A percentile compares a stretch with the other conserved stretches of the same genome.
Conservation (phyloP, 92 coral and sea anemone species). For the Desmophyllum pertusum region DNA sequence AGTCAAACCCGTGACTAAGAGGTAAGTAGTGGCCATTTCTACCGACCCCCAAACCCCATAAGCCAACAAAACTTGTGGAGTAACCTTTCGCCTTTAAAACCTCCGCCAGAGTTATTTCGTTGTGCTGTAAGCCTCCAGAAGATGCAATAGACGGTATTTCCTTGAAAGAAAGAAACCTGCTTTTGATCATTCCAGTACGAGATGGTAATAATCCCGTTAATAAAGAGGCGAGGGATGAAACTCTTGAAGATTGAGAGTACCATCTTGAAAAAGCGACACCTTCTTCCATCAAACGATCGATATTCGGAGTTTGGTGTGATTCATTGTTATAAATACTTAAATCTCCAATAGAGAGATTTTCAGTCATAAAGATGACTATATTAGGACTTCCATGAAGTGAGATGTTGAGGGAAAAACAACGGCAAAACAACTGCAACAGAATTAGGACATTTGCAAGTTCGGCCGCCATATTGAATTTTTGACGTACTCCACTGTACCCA, state of each 20-base stretch:
- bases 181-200: constrained; percentile 88
- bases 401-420: constrained; percentile 7
- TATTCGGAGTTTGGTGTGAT: constrained; percentile 68
- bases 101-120: constrained; percentile 72
- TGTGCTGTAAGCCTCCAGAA: constrained; percentile 82
- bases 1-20: constrained; percentile 84
- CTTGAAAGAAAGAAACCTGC: constrained; percentile 82
- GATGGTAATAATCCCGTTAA: constrained; percentile 92
- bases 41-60: constrained; percentile 93
- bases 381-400: constrained; percentile 41
- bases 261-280: constrained; percentile 78
- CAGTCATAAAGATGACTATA: constrained; percentile 68
- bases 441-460: not conserved
- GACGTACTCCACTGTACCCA: constrained; percentile 7
- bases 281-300: constrained; percentile 61
- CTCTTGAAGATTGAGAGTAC: constrained; percentile 78
- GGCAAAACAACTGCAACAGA: constrained; percentile 21
- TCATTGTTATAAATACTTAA: constrained; percentile 58
- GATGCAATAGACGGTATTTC: constrained; percentile 88
- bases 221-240: constrained; percentile 86
- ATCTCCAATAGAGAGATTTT: constrained; percentile 70
- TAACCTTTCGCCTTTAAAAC: constrained; percentile 67
- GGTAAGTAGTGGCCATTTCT: constrained; percentile 76
- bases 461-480: constrained; percentile 59
- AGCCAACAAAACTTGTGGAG: constrained; percentile 79